Percentiles rank a stretch among this genome's conserved stretches.
These are phyloP conservation scores for Scaptomyza reducta DNA, from an alignment of 2,888 invertebrate species.

Conservation along the genomic window DNA sequence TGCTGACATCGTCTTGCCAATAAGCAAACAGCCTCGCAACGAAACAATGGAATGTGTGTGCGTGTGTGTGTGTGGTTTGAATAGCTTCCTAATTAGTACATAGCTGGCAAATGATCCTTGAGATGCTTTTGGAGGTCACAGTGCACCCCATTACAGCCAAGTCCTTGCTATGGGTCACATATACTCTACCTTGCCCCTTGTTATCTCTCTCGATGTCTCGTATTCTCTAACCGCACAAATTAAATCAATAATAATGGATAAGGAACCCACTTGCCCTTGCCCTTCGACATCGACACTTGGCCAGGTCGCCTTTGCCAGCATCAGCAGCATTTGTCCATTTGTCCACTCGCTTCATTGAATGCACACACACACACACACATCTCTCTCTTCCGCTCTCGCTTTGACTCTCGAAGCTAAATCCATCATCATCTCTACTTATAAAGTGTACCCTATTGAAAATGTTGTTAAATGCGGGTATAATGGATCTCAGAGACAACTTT, in stretches of 20 bases:
- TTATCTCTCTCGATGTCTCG: background rate
- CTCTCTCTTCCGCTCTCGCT: background rate
- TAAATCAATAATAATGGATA: slow-evolving; percentile 58
- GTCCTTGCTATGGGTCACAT: slow-evolving; percentile 56
- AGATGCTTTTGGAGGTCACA: slow-evolving; percentile 49
- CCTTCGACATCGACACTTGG: slow-evolving; percentile 44
- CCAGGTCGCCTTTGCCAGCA: slow-evolving; percentile 34
- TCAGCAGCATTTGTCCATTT: slow-evolving; percentile 9
- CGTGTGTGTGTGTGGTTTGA: slow-evolving; percentile 42
- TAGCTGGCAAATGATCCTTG: slow-evolving; percentile 68
- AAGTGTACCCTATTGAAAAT: background rate
- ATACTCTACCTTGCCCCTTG: background rate
- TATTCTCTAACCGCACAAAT: slow-evolving; percentile 31
- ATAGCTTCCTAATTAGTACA: slow-evolving; percentile 74
- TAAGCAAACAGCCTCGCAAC: slow-evolving; percentile 1
- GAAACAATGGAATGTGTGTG: slow-evolving; percentile 37
- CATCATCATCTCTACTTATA: slow-evolving; percentile 29
- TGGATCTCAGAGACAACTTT: background rate
- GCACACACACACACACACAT: slow-evolving; percentile 9
- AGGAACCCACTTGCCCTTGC: slow-evolving; percentile 44
- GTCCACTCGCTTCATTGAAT: slow-evolving; percentile 42
- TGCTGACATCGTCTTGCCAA: slow-evolving; percentile 29
- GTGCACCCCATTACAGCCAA: slow-evolving; percentile 18
- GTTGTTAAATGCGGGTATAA: background rate
- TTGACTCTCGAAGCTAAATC: slow-evolving; percentile 12